Conservation (phyloP, 1,140 invertebrate species). For the Drosophila trapezifrons region DNA sequence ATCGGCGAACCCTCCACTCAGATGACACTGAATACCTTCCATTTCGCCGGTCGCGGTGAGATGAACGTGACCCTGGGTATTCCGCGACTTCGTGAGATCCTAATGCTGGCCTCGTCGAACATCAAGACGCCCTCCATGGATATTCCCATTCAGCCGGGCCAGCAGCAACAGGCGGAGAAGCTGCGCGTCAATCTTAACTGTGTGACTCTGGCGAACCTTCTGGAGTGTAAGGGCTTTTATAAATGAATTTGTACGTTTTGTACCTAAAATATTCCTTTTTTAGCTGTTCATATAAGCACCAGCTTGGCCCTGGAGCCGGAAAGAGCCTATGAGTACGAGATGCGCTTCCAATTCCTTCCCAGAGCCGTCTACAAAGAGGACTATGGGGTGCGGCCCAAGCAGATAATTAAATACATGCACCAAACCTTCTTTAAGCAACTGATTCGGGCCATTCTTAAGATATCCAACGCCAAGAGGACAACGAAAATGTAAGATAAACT, state of each 20-base stretch:
- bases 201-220: slow-evolving; percentile 91
- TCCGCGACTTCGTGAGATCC: slow-evolving; percentile 96
- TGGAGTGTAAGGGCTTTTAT: slow-evolving; percentile 86
- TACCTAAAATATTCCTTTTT: background rate
- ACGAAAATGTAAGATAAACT: slow-evolving; percentile 56
- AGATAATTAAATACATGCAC: slow-evolving; percentile 89
- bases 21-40: slow-evolving; percentile 99
- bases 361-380: slow-evolving; percentile 89
- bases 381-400: slow-evolving; percentile 88
- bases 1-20: slow-evolving; percentile 99
- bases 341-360: slow-evolving; percentile 91
- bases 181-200: slow-evolving; percentile 89
- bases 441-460: slow-evolving; percentile 86
- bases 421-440: slow-evolving; percentile 87
- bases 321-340: slow-evolving; percentile 86
- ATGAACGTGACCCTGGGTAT: slow-evolving; percentile 99
- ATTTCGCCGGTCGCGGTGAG: slow-evolving; percentile 99
- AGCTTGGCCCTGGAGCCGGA: slow-evolving; percentile 86
- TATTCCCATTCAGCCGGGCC: slow-evolving; percentile 90
- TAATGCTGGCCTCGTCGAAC: slow-evolving; percentile 96
- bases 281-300: slow-evolving; percentile 87
- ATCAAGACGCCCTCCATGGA: slow-evolving; percentile 99
- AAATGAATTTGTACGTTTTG: background rate
- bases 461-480: slow-evolving; percentile 58
- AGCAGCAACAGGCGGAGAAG: slow-evolving; percentile 88